Percentiles rank a stretch among this genome's conserved stretches.
These are phyloP conservation scores for Lasioglossum lativentre DNA, from an alignment of 2,888 invertebrate genomes.

Conservation along the genomic window DNA sequence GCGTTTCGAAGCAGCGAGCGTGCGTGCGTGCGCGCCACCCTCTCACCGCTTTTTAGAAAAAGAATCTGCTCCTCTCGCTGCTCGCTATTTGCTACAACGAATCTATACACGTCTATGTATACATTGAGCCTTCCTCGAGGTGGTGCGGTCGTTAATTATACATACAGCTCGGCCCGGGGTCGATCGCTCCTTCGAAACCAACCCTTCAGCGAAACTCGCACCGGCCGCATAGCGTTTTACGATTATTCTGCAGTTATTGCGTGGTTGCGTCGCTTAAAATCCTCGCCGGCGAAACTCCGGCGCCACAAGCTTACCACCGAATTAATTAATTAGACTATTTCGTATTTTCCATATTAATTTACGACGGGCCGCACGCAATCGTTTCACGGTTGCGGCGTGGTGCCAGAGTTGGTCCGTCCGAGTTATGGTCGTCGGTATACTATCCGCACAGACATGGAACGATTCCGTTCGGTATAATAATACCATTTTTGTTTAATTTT, in stretches of 20 bases:
- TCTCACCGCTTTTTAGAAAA: conserved; percentile 17
- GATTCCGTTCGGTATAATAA: no score
- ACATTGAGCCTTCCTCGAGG: conserved; percentile 73
- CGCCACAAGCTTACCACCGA: background rate
- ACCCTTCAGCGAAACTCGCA: background rate
- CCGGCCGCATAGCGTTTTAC: background rate
- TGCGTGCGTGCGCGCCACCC: background rate
- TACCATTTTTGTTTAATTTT: no score
- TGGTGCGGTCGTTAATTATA: conserved; percentile 31
- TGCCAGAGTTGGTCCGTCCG: no score
- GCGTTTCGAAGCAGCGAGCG: conserved; percentile 24
- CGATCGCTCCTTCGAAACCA: background rate
- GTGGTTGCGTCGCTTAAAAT: background rate
- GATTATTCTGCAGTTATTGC: background rate
- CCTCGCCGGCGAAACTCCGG: background rate
- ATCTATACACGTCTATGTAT: conserved; percentile 63
- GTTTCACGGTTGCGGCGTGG: background rate
- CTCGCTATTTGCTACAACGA: conserved; percentile 36
- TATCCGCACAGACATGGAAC: no score
- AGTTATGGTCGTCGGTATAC: no score
- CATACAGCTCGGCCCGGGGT: conserved; percentile 10
- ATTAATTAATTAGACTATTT: background rate
- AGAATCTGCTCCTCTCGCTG: conserved; percentile 33
- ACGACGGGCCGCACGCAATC: background rate
- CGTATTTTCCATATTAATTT: background rate